Percentiles rank a stretch among this genome's conserved stretches.
phyloP scores from a whole-genome alignment of 2,797 vertebrate species.

The Coracias cyanogaster region DNA sequence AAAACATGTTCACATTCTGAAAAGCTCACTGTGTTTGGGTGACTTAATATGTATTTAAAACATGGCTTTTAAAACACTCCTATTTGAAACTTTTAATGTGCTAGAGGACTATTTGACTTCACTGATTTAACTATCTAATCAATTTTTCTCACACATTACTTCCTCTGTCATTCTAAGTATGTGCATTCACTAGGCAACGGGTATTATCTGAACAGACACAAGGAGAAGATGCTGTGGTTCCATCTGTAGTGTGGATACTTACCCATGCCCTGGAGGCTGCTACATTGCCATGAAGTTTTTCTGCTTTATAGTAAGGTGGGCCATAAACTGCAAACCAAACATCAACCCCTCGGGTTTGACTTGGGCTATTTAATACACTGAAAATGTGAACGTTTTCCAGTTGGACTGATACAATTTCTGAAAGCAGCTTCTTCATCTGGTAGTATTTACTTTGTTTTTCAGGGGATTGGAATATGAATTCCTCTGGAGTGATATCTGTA shows the following conservation, averaged over 20 bases:
- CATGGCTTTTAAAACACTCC: neutral
- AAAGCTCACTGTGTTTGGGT: neutral
- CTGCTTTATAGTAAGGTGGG: conserved; percentile 83
- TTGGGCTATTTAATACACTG: conserved; percentile 79
- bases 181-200: neutral
- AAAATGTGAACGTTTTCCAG: conserved; percentile 84
- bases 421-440: conserved; percentile 79
- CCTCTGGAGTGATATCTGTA: conserved; percentile 84
- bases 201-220: neutral
- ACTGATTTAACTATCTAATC: neutral
- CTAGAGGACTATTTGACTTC: neutral
- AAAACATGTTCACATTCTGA: neutral
- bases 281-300: conserved; percentile 88
- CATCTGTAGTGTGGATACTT: neutral
- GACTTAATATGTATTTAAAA: neutral
- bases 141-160: neutral
- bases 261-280: conserved; percentile 85
- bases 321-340: conserved; percentile 87
- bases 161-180: neutral
- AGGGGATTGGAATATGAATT: conserved; percentile 78
- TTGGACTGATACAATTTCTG: conserved; percentile 80
- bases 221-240: neutral
- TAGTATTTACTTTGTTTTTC: conserved; percentile 81
- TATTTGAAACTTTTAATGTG: neutral
- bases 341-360: conserved; percentile 67